Percentiles rank a stretch among this genome's conserved stretches.
Conservation (phyloP, 37 sponge, comb jelly and placozoan species). For the Geodia barretti region DNA sequence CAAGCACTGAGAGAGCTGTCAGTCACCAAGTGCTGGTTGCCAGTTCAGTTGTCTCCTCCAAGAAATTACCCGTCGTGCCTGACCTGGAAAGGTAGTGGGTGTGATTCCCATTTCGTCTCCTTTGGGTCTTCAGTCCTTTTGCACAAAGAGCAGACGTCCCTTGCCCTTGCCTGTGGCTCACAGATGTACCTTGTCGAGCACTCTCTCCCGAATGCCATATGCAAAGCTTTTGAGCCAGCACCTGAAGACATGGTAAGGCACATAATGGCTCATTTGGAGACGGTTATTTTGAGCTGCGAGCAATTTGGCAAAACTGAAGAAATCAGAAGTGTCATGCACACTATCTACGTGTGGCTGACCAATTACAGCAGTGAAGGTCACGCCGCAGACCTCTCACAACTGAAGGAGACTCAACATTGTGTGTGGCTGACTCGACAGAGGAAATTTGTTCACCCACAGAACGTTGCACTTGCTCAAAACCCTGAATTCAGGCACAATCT, state of each 20-base stretch:
- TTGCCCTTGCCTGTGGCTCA: constrained; percentile 14
- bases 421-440: constrained; percentile 16
- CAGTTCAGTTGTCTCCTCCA: constrained; percentile 17
- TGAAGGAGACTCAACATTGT: constrained; percentile 17
- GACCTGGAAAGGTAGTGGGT: constrained; percentile 27
- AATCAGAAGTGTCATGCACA: not conserved
- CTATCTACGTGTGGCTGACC: not conserved
- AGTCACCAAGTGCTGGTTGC: constrained; percentile 9
- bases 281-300: not conserved
- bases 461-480: constrained; percentile 29
- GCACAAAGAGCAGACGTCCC: not conserved
- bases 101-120: constrained; percentile 10
- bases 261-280: constrained; percentile 21
- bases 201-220: not conserved
- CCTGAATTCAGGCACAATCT: constrained; percentile 21
- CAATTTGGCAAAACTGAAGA: not conserved
- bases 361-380: not conserved
- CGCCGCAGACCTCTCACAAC: not conserved
- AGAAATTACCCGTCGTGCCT: constrained; percentile 17
- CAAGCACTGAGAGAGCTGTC: not conserved
- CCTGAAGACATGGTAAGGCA: not conserved
- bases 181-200: constrained; percentile 20
- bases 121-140: not conserved
- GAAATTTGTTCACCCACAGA: constrained; percentile 23
- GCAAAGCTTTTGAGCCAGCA: not conserved